Evolutionary conservation across 2,113 vertebrate genomes (phyloP).

Genomic region (Rhabdomys dilectus): DNA sequence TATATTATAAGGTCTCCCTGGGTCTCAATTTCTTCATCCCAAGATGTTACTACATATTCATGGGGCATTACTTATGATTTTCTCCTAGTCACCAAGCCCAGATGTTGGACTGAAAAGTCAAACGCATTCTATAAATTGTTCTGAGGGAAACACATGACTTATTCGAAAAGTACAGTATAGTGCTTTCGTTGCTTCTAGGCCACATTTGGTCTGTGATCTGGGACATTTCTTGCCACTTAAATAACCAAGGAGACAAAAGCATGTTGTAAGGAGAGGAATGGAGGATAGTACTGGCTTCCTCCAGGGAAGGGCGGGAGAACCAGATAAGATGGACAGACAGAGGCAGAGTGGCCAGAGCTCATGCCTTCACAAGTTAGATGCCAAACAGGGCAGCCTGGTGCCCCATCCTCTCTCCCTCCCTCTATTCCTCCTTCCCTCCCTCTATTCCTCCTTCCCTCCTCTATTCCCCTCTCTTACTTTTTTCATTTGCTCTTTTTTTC

Average conservation of each 20-base stretch:
- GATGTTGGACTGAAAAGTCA: neutral
- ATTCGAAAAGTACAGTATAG: neutral
- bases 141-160: neutral
- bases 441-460: too few relatives aligned
- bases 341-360: neutral
- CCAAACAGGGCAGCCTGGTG: neutral
- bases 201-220: neutral
- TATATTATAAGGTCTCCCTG: neutral
- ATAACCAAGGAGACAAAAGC: neutral
- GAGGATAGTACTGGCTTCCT: neutral
- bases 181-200: neutral
- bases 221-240: neutral
- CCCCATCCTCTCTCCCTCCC: too few relatives aligned
- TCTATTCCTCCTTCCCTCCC: fast-evolving
- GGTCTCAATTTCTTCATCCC: neutral
- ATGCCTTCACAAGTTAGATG: neutral
- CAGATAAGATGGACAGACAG: neutral
- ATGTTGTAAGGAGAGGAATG: neutral
- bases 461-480: too few relatives aligned
- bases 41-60: neutral
- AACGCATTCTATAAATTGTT: neutral
- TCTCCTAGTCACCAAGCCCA: neutral
- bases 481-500: neutral
- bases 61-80: neutral
- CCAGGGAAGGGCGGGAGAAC: neutral